Conservation (phyloP, 1,140 invertebrate genomes). For the Sinonovacula constricta region DNA sequence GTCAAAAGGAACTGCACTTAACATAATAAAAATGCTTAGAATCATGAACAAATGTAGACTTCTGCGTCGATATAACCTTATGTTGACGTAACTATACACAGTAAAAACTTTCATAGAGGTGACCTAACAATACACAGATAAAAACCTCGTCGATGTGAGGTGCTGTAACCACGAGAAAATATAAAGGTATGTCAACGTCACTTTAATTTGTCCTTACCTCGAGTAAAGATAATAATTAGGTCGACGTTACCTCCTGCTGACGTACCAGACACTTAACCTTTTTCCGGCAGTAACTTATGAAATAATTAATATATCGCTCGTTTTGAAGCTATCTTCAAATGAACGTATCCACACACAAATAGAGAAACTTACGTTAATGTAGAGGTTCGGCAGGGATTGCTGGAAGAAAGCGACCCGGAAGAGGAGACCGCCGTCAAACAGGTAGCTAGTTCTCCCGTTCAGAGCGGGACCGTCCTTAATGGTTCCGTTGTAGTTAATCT, state of each 20-base stretch:
- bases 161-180: too few species aligned
- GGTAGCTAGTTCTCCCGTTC: slow-evolving; percentile 10
- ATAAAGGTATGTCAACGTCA: neutral
- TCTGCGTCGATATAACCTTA: too few species aligned
- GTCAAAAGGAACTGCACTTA: too few species aligned
- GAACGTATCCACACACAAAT: neutral
- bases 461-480: slow-evolving; percentile 9
- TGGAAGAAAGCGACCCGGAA: slow-evolving; percentile 32
- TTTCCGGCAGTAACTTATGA: neutral
- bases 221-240: neutral
- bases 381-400: slow-evolving; percentile 20
- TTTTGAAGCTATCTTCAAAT: neutral
- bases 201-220: neutral
- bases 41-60: too few species aligned
- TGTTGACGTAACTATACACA: too few species aligned
- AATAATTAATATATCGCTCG: neutral
- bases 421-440: slow-evolving; percentile 27
- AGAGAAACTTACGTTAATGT: slow-evolving; percentile 22
- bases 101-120: too few species aligned
- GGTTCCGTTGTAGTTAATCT: slow-evolving; percentile 15
- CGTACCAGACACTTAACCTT: neutral
- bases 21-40: too few species aligned
- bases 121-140: too few species aligned
- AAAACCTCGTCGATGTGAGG: too few species aligned
- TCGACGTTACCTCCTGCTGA: neutral